Evolutionary conservation across 2,797 vertebrate species (phyloP), one percentile per base, ranked within the genome.

Genomic region (Buphagus erythrorhynchus): DNA sequence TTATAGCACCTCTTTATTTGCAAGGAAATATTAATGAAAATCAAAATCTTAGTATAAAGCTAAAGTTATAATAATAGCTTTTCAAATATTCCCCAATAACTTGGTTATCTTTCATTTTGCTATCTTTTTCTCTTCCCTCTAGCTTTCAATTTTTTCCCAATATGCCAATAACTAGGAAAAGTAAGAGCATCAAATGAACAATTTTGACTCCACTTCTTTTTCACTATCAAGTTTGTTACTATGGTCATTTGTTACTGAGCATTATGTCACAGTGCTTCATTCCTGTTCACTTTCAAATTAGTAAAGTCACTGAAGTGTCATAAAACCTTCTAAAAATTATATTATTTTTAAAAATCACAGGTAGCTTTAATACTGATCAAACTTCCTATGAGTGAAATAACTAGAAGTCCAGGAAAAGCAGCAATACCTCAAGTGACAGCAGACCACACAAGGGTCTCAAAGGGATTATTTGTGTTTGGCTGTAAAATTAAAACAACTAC

Each of bases 1-100:
- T 92, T 85, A 95, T 26, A 87, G 42, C 13, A 92, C 36, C 49
- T 91, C 35, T 62, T 88, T 90, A 93, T 90, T 96, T 95, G 43
- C 38, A 87, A 67, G 51, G 8, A 71, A 92, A 76, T 15, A 58
- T 46, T 43, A 59, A 67, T 28, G 6, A 62, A 96, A 82, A 93
- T 31, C 72, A 29, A 61, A 75, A 90, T 55, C 69, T 61, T 67
- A 59, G 43, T 38, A 25, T 42, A n/a, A 33, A 84, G 16, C 9
- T 66, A 1, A 88, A 59, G 9, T 75, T 85, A 69, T 71, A 83
- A 63, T 88, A 94, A 94, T 31, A 87, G 69, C 5, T 52, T 72
- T 83, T 38, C 17, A 3, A 67, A 46, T 72, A 75, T 77, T 96
- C 31, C 20, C 16, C 36, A 61, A 51, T 18, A 92, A 22, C 5